These are phyloP conservation scores for Macrotis lagotis DNA, from an alignment of 2,113 vertebrate species.

Conservation along the genomic window DNA sequence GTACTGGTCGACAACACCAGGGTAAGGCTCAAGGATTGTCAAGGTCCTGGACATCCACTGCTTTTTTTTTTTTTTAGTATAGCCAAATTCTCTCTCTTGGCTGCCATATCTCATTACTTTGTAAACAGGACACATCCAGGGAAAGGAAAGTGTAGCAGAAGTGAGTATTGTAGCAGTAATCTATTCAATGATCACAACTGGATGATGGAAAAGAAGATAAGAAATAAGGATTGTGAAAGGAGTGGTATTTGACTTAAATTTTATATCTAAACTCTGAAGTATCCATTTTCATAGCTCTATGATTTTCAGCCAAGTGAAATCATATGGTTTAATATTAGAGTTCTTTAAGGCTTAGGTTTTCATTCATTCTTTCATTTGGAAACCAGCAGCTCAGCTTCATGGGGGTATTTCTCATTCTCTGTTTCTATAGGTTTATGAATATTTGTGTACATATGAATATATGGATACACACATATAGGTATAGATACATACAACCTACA, in stretches of 20 bases:
- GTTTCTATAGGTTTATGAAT: constrained; percentile 14
- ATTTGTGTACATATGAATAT: constrained; percentile 6
- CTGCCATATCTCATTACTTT: background rate
- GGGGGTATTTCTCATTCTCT: background rate
- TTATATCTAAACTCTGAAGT: background rate
- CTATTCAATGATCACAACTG: background rate
- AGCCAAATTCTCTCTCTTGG: background rate
- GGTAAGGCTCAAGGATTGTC: background rate
- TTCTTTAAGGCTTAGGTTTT: background rate
- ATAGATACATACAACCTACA: too few relatives aligned
- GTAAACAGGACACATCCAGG: background rate
- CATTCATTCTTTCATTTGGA: background rate
- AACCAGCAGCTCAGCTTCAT: background rate
- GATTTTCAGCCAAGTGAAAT: constrained; percentile 20
- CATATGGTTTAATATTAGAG: constrained; percentile 14
- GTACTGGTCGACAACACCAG: background rate
- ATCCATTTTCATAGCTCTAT: constrained; percentile 3
- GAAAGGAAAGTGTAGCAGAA: background rate
- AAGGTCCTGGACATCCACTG: background rate
- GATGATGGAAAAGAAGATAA: background rate
- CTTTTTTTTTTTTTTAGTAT: background rate
- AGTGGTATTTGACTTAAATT: background rate
- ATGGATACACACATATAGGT: too few relatives aligned
- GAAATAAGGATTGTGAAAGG: background rate
- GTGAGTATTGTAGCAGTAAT: background rate